A percentile compares a stretch with the other conserved stretches of the same genome.
These are phyloP conservation scores for Tribolium madens DNA, from an alignment of 1,140 invertebrate genomes.

Conservation along the genomic window DNA sequence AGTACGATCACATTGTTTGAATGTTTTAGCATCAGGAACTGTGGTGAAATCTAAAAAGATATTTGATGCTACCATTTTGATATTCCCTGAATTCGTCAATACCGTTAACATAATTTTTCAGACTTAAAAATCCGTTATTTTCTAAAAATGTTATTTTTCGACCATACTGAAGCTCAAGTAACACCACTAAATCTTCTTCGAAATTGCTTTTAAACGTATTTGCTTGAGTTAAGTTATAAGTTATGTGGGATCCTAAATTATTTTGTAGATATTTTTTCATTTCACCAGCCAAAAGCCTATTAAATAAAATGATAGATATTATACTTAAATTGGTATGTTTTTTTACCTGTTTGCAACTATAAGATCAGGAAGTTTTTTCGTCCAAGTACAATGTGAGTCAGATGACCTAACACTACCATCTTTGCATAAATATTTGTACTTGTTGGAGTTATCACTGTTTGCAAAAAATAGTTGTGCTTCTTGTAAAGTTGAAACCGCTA, in stretches of 20 bases:
- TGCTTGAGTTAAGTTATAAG: neutral
- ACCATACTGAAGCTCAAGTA: slow-evolving; percentile 1
- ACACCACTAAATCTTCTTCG: neutral
- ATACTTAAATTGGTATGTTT: no score
- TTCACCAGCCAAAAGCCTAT: slow-evolving; percentile 4
- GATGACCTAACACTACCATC: slow-evolving; percentile 68
- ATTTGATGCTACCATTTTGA: neutral
- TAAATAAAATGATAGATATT: slow-evolving; percentile 57
- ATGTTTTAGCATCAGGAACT: slow-evolving; percentile 51
- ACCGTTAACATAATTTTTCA: slow-evolving; percentile 25
- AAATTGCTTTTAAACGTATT: neutral
- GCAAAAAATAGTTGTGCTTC: slow-evolving; percentile 60
- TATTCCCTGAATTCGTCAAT: neutral
- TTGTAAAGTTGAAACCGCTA: slow-evolving; percentile 69
- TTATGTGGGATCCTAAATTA: neutral
- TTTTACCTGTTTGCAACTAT: slow-evolving; percentile 71
- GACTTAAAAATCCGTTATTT: neutral
- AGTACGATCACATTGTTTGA: slow-evolving; percentile 65
- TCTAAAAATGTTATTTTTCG: neutral
- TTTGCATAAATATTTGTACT: slow-evolving; percentile 71
- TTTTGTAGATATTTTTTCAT: slow-evolving; percentile 24
- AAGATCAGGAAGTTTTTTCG: slow-evolving; percentile 71
- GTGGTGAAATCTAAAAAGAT: slow-evolving; percentile 39
- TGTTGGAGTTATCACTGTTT: slow-evolving; percentile 40
- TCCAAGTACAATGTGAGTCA: slow-evolving; percentile 70